Percentiles rank a stretch among this genome's conserved stretches.
Conservation (phyloP, 1,140 invertebrate genomes). For the Calephelis nemesis region DNA sequence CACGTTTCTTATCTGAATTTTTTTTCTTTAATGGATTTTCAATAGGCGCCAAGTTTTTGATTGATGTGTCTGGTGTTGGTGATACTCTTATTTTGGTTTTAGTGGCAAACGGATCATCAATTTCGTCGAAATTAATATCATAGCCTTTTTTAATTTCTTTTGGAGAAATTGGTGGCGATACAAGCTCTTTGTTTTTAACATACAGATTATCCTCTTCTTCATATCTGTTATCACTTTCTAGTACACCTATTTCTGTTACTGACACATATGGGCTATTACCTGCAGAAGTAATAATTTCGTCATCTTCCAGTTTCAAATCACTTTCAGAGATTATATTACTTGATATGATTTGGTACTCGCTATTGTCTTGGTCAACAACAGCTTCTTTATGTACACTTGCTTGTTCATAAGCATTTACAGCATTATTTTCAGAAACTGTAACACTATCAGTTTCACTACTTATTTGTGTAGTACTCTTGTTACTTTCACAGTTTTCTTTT, state of each 20-base stretch:
- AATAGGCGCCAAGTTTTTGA: conserved; percentile 6
- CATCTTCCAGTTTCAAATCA: conserved; percentile 26
- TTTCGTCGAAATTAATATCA: conserved; percentile 66
- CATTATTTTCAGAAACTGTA: not conserved
- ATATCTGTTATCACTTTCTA: not conserved
- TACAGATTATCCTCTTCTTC: conserved; percentile 8
- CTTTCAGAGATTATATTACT: not conserved
- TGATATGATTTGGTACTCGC: not conserved
- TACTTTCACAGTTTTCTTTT: too few species aligned
- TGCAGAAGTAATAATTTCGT: conserved; percentile 48
- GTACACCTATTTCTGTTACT: conserved; percentile 29
- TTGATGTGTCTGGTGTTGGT: conserved; percentile 38
- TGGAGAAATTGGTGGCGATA: conserved; percentile 45
- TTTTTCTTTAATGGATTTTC: conserved; percentile 19
- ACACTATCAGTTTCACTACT: too few species aligned
- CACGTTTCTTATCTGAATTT: not conserved
- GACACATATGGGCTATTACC: conserved; percentile 53
- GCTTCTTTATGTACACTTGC: not conserved
- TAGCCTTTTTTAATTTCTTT: conserved; percentile 55
- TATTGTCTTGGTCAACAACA: not conserved
- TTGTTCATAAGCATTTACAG: not conserved
- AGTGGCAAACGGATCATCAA: conserved; percentile 65
- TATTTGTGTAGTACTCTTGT: too few species aligned
- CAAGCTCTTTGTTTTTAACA: conserved; percentile 28
- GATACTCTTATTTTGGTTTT: conserved; percentile 61